Evolutionary conservation across 2,113 vertebrate species (phyloP), one percentile per base, ranked within the genome.

Genomic region (Anguilla japonica): DNA sequence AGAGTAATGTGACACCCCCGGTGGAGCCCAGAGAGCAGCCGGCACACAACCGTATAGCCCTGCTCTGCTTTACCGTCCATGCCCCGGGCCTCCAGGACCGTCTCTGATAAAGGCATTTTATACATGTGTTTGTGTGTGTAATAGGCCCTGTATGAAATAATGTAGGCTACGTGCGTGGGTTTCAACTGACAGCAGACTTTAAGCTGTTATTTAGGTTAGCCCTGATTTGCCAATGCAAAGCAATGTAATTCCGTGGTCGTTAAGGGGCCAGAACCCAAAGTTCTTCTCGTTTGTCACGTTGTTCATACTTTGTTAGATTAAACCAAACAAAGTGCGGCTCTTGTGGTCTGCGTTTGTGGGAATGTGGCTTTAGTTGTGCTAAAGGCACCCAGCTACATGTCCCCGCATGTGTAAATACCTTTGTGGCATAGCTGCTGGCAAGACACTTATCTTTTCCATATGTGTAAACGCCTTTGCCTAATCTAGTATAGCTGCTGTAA

Each of bases 1-100:
- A 2, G 29, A 15, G 67, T 67, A 78, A 75, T 41, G 34, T 84
- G 84, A 84, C 43, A 53, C 84, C 67, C 67, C 43, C 83, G 43
- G 60, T 75, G 34, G 83, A 41, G 46, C 43, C 46, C 22, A 26
- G 5, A n/a, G 43, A 40, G 75, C 13, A 79, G 3, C 39, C 79
- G 20, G 41, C 75, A 50, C 56, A 50, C 34, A 13, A 14, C 53
- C 34, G 56, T 63, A 5, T 41, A 41, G 29, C 39, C 50, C 20
- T 16, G 34, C 50, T 26, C 39, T 46, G 8, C 81, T 41, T 60
- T 60, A 56, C 43, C n/a, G 34, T 50, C 29, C n/a, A 57, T 81
- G 20, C 50, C 34, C 41, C n/a, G 41, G 46, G 34, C 29, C 39
- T 41, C 20, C 1, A 22, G 53, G 75, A 79, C 46, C 78, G 41